Conservation (phyloP, 2,888 invertebrate genomes). For the Dasypogon diadema region DNA sequence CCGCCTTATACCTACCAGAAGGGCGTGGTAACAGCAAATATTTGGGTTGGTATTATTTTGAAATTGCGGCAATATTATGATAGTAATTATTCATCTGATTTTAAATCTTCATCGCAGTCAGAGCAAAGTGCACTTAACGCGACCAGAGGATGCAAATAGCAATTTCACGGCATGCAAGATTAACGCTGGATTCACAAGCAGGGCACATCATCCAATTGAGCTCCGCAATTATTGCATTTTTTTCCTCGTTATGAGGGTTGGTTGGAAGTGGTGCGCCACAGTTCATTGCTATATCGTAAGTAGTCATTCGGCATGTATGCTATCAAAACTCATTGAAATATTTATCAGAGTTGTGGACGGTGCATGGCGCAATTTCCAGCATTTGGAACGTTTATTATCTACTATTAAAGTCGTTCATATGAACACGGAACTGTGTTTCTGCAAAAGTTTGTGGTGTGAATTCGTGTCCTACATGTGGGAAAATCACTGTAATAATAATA, state of each 20-base stretch:
- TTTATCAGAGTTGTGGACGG: conserved; percentile 20
- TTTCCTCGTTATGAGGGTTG: not conserved
- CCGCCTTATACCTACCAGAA: no score
- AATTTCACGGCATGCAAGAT: conserved; percentile 45
- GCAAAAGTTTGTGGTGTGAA: conserved; percentile 7
- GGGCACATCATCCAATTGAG: conserved; percentile 41
- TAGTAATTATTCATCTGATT: conserved; percentile 35
- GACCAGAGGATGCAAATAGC: conserved; percentile 28
- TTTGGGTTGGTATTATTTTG: conserved; percentile 1
- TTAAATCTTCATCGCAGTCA: conserved; percentile 3
- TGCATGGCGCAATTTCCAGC: conserved; percentile 5
- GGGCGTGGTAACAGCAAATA: no score
- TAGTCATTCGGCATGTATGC: conserved; percentile 12
- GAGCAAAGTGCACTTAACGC: not conserved
- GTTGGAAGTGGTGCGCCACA: conserved; percentile 18
- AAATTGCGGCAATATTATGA: not conserved
- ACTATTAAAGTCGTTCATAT: conserved; percentile 23
- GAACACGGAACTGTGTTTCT: not conserved
- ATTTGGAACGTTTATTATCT: conserved; percentile 31
- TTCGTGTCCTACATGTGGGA: conserved; percentile 7
- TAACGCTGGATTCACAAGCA: conserved; percentile 34
- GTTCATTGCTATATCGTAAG: conserved; percentile 1
- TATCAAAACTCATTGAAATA: conserved; percentile 43
- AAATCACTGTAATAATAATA: conserved; percentile 37
- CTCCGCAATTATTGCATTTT: conserved; percentile 45